Base-by-base conservation (phyloP, 2,113 vertebrate genomes). In the Sula dactylatra region DNA sequence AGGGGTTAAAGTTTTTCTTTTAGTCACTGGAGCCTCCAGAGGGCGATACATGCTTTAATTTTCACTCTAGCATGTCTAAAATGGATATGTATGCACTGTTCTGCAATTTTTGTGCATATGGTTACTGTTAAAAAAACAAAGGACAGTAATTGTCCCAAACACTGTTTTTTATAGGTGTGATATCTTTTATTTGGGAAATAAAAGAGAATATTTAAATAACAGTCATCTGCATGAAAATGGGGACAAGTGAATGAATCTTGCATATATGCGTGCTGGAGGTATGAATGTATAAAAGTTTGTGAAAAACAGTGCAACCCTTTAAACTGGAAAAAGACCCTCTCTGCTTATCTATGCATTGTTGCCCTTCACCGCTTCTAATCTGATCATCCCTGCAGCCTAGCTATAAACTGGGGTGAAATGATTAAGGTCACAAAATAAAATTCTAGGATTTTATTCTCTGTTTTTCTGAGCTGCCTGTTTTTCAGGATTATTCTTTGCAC, bases 61-160 rank as follows among this genome's bases (percentile, higher is more conserved):
- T 85, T 85, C 20, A n/a, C 44, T 36, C 9, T n/a, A 13, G 2
- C 1, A 10, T 42, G 25, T 17, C 22, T 42, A 9, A 5, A 40
- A 65, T 6, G 17, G 36, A 13, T 2, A 0, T 40, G 3, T 7
- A 42, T 34, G 11, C 34, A 58, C 12, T 1, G 0, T 34, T 73
- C 15, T 45, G 16, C 11, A 73, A 13, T 80, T 72, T 56, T 49
- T 54, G 8, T 36, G 24, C 25, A 34, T 20, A n/a, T 16, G 6
- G 4, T 2, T 58, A 61, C n/a, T 13, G 5, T n/a, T 58, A 65
- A 1, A 50, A 20, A 29, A 29, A 65, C 34, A 36, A 11, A 2
- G 4, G 1, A 7, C 25, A 40, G 6, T 42, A 84, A 69, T 34
- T 72, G 5, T 56, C 10, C 16, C 24, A 64, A 81, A 47, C 25